These are phyloP conservation scores for Oppia nitens DNA, from an alignment of 1,140 invertebrate species.

Conservation along the genomic window DNA sequence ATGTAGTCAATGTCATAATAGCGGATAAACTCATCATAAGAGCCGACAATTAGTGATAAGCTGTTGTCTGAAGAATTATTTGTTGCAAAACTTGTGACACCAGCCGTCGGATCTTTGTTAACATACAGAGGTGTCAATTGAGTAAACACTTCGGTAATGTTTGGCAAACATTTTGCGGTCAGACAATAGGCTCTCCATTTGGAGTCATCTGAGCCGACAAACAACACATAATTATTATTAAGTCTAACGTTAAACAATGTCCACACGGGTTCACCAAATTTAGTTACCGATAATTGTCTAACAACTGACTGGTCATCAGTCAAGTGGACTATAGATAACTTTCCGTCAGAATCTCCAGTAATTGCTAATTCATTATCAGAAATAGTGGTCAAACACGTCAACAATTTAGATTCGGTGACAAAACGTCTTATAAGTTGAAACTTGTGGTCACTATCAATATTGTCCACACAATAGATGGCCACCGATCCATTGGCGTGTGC, in stretches of 20 bases:
- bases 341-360: neutral
- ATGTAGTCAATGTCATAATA: neutral
- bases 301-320: too few species aligned
- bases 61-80: neutral
- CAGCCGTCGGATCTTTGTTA: neutral
- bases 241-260: neutral
- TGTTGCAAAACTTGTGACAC: neutral
- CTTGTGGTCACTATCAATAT: neutral
- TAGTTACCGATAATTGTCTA: neutral
- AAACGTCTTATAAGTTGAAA: neutral
- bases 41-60: neutral
- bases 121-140: neutral
- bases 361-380: neutral
- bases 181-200: neutral
- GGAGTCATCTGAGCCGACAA: neutral
- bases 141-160: too few species aligned
- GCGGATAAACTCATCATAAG: neutral
- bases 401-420: neutral
- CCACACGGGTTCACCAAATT: neutral
- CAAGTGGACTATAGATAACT: neutral
- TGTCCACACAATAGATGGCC: neutral
- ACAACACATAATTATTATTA: neutral
- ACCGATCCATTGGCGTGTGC: neutral
- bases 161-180: neutral
- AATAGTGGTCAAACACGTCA: neutral